These are phyloP conservation scores for Montipora efflorescens DNA, from an alignment of 64 coral and sea anemone species.

Conservation along the genomic window DNA sequence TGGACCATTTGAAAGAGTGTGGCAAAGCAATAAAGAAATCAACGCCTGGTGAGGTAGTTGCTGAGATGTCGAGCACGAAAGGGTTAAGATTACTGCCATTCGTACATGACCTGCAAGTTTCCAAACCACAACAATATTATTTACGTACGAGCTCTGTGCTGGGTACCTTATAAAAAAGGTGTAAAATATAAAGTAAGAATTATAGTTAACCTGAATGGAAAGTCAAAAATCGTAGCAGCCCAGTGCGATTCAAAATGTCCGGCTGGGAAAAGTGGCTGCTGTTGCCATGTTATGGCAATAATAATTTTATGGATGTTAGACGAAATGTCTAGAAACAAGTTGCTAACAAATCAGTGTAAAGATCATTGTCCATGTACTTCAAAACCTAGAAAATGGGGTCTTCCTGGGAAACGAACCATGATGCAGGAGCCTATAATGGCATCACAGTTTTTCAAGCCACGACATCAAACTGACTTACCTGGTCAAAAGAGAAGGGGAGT, in stretches of 20 bases:
- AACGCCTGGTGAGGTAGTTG: slow-evolving; percentile 43
- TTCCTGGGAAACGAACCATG: slow-evolving; percentile 69
- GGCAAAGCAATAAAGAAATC: slow-evolving; percentile 62
- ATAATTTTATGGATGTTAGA: slow-evolving; percentile 65
- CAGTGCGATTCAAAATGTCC: slow-evolving; percentile 70
- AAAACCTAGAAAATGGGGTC: slow-evolving; percentile 79
- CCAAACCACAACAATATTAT: slow-evolving; percentile 20
- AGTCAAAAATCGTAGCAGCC: slow-evolving; percentile 70
- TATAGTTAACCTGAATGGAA: slow-evolving; percentile 53
- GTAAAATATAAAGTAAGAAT: slow-evolving; percentile 82
- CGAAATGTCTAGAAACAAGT: slow-evolving; percentile 70
- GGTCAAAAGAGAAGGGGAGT: slow-evolving; percentile 71
- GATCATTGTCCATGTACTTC: slow-evolving; percentile 62
- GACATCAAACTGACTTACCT: slow-evolving; percentile 68
- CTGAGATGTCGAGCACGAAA: slow-evolving; percentile 69
- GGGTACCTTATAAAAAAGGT: slow-evolving; percentile 71
- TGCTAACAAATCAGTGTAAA: neutral
- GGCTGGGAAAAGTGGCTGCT: slow-evolving; percentile 61
- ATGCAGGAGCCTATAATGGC: slow-evolving; percentile 64
- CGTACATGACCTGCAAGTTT: slow-evolving; percentile 64
- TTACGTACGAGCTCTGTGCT: slow-evolving; percentile 67
- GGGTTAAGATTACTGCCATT: slow-evolving; percentile 62
- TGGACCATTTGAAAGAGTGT: slow-evolving; percentile 69
- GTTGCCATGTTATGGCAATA: slow-evolving; percentile 74
- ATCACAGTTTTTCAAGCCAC: slow-evolving; percentile 65